phyloP scores from a whole-genome alignment of 2,888 invertebrate species.

The Oligia latruncula region DNA sequence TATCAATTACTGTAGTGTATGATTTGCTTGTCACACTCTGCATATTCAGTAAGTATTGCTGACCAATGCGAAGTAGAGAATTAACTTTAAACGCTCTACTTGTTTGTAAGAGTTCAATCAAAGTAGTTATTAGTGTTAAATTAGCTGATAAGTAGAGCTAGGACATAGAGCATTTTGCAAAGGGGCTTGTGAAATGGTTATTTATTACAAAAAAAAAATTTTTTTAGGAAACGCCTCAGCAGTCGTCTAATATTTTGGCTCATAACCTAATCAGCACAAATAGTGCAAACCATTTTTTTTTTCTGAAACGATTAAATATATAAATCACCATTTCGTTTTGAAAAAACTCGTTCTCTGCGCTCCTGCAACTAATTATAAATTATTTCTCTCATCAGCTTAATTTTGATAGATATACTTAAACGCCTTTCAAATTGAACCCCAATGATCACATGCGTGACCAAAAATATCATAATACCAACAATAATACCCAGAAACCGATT shows the following conservation, averaged over 20 bases:
- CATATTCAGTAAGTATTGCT: slow-evolving; percentile 9
- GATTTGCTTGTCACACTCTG: slow-evolving; percentile 38
- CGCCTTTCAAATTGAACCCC: not conserved
- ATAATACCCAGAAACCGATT: slow-evolving; percentile 35
- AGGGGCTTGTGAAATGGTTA: not conserved
- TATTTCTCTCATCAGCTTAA: not conserved
- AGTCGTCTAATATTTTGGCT: not conserved
- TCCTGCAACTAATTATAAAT: not conserved
- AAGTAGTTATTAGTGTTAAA: slow-evolving; percentile 30
- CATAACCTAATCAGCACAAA: not conserved
- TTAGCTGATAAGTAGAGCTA: slow-evolving; percentile 16
- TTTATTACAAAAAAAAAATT: not conserved
- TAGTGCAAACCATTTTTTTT: not conserved
- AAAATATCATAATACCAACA: slow-evolving; percentile 10
- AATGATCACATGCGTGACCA: slow-evolving; percentile 19
- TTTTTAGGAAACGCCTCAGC: too few species aligned
- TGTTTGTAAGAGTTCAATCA: slow-evolving; percentile 21
- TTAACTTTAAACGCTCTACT: slow-evolving; percentile 41
- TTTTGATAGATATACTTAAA: not conserved
- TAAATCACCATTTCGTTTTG: not conserved
- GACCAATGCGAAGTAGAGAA: not conserved
- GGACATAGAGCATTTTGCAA: not conserved
- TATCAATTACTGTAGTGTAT: slow-evolving; percentile 1
- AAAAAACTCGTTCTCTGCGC: not conserved
- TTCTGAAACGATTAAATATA: not conserved